A percentile compares a stretch with the other conserved stretches of the same genome.
Evolutionary conservation across 2,888 invertebrate species (phyloP).

Genomic region (Catonia carolina): DNA sequence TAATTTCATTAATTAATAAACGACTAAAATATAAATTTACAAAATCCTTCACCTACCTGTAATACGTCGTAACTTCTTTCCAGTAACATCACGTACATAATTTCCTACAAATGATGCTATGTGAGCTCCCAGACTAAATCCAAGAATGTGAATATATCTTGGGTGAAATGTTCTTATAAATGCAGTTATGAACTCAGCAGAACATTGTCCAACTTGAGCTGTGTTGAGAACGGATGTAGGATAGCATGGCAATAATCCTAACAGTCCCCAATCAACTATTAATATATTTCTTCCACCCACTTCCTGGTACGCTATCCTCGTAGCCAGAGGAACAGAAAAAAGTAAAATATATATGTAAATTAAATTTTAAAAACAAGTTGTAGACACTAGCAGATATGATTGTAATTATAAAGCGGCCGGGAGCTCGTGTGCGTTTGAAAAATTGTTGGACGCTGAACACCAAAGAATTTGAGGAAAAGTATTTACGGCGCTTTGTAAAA

Average conservation of each 20-base stretch:
- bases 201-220: slow-evolving; percentile 53
- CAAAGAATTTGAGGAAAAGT: no score
- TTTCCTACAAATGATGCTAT: slow-evolving; percentile 43
- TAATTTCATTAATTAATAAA: no score
- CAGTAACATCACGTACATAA: slow-evolving; percentile 40
- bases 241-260: slow-evolving; percentile 61
- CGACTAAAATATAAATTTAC: no score
- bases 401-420: no score
- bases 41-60: slow-evolving; percentile 30
- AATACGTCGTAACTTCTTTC: slow-evolving; percentile 32
- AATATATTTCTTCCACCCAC: slow-evolving; percentile 68
- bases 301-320: slow-evolving; percentile 54
- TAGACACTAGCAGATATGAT: no score
- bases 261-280: slow-evolving; percentile 65
- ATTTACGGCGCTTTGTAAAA: no score
- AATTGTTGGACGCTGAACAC: no score
- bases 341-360: neutral
- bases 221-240: slow-evolving; percentile 65
- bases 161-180: slow-evolving; percentile 25
- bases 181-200: slow-evolving; percentile 45
- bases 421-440: no score
- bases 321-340: no score
- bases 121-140: slow-evolving; percentile 57
- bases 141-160: slow-evolving; percentile 50
- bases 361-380: neutral